Evolutionary conservation across 37 sponge, comb jelly and placozoan genomes (phyloP), one percentile per base, ranked within the genome.

Genomic region (Aplysina aerophoba): DNA sequence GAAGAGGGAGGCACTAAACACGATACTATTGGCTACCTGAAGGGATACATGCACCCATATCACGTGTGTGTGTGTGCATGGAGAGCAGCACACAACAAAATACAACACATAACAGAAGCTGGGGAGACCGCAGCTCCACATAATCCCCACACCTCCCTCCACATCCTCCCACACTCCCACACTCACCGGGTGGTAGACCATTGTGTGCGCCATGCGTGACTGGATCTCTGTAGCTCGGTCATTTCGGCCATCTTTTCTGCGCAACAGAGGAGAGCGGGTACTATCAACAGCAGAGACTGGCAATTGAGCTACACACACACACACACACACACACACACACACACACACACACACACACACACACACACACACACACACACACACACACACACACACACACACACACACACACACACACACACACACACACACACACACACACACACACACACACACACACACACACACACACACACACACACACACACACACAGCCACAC

Each of bases 121-220:
- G n/a, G n/a, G n/a, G n/a, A n/a, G n/a, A n/a, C n/a, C n/a, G n/a
- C n/a, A n/a, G n/a, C n/a, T n/a, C n/a, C n/a, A n/a, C n/a, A n/a
- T n/a, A n/a, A n/a, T n/a, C n/a, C n/a, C n/a, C n/a, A n/a, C n/a
- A n/a, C n/a, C n/a, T n/a, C n/a, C n/a, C n/a, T n/a, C 37, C 21
- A 78, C 54, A 38, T 3, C 27, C 34, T 14, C 55, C 63, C n/a
- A 58, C 2, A 83, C 28, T 65, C 27, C 41, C 55, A 54, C 44
- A 63, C 86, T 81, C 44, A 92, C 92, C 22, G 85, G 66, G 41
- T 92, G 83, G 33, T 89, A 61, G 39, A 92, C 85, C 87, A 89
- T 84, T 17, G 87, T 36, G 79, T 92, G 89, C 15, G 84, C 87
- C 87, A 86, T 92, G 21, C 93, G 61, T 1, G 89, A 87, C 85